Percentiles rank a stretch among this genome's conserved stretches.
phyloP scores from a whole-genome alignment of 2,888 invertebrate species.

The Eupelmus urozonus region DNA sequence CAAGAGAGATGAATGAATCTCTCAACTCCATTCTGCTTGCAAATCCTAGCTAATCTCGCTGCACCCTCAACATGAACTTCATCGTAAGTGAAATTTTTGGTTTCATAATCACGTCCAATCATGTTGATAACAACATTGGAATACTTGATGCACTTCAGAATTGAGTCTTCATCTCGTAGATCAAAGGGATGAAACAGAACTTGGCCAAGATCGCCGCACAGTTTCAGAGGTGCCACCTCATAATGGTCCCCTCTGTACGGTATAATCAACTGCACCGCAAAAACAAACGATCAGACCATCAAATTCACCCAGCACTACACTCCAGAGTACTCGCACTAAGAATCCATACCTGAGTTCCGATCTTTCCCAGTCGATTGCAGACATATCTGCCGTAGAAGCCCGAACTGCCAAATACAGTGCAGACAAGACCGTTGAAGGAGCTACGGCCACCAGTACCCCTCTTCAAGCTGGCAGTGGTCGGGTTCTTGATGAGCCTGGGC shows the following conservation, averaged over 20 bases:
- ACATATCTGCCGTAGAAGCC: constrained; percentile 94
- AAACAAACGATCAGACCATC: background rate
- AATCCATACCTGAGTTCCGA: constrained; percentile 86
- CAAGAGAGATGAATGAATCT: constrained; percentile 95
- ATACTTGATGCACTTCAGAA: constrained; percentile 91
- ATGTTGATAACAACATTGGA: constrained; percentile 98
- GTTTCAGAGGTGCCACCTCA: constrained; percentile 87
- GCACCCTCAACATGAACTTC: constrained; percentile 94
- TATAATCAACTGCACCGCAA: constrained; percentile 86
- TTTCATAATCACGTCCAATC: constrained; percentile 94
- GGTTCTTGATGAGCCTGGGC: constrained; percentile 68
- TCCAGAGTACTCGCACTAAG: too few relatives aligned
- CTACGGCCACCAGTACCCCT: constrained; percentile 94
- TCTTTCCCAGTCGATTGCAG: constrained; percentile 92
- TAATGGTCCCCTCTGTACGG: constrained; percentile 95
- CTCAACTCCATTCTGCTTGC: constrained; percentile 89
- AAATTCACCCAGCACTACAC: too few relatives aligned
- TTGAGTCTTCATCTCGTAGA: constrained; percentile 90
- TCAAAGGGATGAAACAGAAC: constrained; percentile 92
- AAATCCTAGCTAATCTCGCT: constrained; percentile 87
- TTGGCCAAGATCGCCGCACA: constrained; percentile 96
- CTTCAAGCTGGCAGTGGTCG: constrained; percentile 81
- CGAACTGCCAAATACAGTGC: constrained; percentile 97
- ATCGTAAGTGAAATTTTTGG: constrained; percentile 90
- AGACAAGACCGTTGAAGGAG: constrained; percentile 97